Evolutionary conservation across 2,888 invertebrate genomes (phyloP), one percentile per base, ranked within the genome.

Genomic region (Brachyopa scutellaris): DNA sequence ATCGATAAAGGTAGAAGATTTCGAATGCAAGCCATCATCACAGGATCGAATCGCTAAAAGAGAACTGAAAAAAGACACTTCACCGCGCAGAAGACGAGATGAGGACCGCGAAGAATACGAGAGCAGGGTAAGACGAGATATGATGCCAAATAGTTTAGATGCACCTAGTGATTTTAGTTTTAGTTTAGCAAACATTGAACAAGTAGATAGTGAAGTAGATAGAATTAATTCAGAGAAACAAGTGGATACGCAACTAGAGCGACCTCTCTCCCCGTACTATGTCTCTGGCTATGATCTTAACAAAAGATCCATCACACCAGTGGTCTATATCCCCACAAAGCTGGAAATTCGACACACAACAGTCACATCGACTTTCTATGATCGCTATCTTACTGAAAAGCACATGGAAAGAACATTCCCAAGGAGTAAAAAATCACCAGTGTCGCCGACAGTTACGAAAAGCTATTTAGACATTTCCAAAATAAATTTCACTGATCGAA

Each of bases 121-220:
- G 84, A 90, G 90, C 88, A 88, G 90, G 87, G 87, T 88, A 88
- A 88, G 90, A 88, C 87, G 89, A 86, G 88, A 88, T 87, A 87
- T 88, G 86, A 88, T 90, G 87, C 88, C 89, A 88, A 90, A 89
- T 88, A 87, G 87, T 88, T 86, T 86, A 85, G 87, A 87, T 86
- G 86, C 87, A 85, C 86, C 85, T 89, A 89, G 88, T 85, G 87
- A 87, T 84, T 84, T 87, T 86, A 88, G 88, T 70, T 77, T 82
- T 86, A 88, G 87, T 86, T 86, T 89, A 90, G 89, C 87, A 86
- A 88, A 89, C 87, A 61, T 49, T 62, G 53, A 61, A 42, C 88
- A 89, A 88, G 89, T 89, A 90, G 89, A 89, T 89, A 89, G 88
- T 85, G 88, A 89, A 88, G 88, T 90, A 88, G 88, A 88, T 87